Base-by-base conservation (phyloP, 2,113 vertebrate genomes). In the Bungarus multicinctus region DNA sequence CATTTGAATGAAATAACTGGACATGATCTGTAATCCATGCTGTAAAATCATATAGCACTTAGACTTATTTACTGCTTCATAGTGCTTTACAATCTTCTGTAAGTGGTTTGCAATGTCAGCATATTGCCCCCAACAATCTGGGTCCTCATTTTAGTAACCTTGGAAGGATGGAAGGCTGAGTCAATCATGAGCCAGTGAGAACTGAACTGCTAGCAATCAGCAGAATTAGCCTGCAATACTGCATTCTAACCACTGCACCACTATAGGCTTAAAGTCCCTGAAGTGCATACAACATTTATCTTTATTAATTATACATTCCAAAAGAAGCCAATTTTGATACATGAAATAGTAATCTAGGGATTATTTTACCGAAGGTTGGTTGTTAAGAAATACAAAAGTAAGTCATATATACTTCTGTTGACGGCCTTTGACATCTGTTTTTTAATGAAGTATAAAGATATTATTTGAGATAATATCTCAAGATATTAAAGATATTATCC, bases 301-400 rank as follows among this genome's bases (percentile, higher is more conserved):
- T 85, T 57, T 92, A 87, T 34, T 87, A 64, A n/a, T 57, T 58
- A 11, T 52, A 14, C 4, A 64, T 52, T 88, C 85, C 23, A 30
- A 81, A 54, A 34, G n/a, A 88, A 88, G 20, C 11, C 11, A 85
- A 52, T 57, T 89, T 85, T 47, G 50, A 10, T 85, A 30, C 3
- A 27, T 47, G 85, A 91, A 95, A 92, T 8, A 88, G 89, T 23
- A 11, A 39, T 39, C 55, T 39, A 47, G n/a, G 88, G 90, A 69
- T 11, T 93, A 69, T 88, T 94, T 57, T 89, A 89, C 11, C 16
- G 27, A 2, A 4, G 0, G 0, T 23, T 0, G 0, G 64, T 25
- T 88, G 34, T 87, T 88, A 11, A n/a, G 22, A 30, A 94, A 34
- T 30, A 1, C 27, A 74, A 90, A 18, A 55, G 16, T 39, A 86